phyloP scores from a whole-genome alignment of 2,888 invertebrate genomes.

The Pherbina coryleti region DNA sequence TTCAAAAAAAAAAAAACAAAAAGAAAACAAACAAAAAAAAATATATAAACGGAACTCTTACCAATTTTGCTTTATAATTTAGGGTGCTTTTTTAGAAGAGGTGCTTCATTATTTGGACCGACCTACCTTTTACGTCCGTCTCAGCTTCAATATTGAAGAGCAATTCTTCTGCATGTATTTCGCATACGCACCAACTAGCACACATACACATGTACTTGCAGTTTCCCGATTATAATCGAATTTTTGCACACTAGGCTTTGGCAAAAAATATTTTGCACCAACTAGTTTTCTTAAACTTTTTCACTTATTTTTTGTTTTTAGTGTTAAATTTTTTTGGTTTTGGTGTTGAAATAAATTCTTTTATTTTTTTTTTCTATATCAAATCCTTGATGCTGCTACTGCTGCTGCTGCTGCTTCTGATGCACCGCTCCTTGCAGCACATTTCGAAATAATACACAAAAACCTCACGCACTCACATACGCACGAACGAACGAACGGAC shows the following conservation, averaged over 20 bases:
- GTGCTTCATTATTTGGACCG: neutral
- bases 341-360: neutral
- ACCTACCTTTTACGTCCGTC: neutral
- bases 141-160: neutral
- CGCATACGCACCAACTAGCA: neutral
- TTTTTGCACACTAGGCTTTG: neutral
- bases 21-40: neutral
- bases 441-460: constrained; percentile 29
- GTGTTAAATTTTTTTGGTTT: neutral
- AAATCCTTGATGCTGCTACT: neutral
- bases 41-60: neutral
- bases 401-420: neutral
- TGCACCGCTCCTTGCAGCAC: constrained; percentile 20
- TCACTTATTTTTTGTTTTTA: neutral
- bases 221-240: neutral
- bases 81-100: too few species aligned
- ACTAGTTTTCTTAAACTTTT: neutral
- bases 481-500: constrained; percentile 27
- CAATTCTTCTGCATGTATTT: constrained; percentile 14
- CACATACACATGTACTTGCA: constrained; percentile 2
- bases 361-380: neutral
- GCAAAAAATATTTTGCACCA: neutral
- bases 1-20: neutral
- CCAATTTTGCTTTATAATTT: too few species aligned
- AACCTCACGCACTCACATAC: constrained; percentile 19